Base-by-base conservation (phyloP, 2,888 invertebrate genomes). In the Ellobium chinense region DNA sequence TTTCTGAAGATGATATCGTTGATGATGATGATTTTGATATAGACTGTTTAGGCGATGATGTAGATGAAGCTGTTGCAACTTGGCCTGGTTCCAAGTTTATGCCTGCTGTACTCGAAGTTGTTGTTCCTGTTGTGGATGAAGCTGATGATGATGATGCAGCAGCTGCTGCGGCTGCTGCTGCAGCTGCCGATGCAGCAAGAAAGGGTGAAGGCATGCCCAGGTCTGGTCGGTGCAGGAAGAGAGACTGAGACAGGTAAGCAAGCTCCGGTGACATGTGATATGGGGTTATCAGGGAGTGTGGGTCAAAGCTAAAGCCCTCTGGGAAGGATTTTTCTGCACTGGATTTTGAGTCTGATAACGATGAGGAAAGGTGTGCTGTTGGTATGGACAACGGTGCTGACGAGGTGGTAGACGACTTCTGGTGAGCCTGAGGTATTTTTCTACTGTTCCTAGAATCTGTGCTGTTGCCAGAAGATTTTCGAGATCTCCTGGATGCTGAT, bases 221-320 rank as follows among this genome's bases (percentile, higher is more conserved):
- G 24, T 80, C 75, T 27, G 75, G 80, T 3, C 75, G 80, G 29
- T 80, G 80, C 1, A 80, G 62, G 24, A 80, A 62, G 34, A 80
- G 34, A 12, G 80, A 80, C 62, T 80, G 80, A 21, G 80, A 80
- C 69, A 80, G 62, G 56, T 80, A 80, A 21, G 75, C 75, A 21
- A 80, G 63, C 24, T 80, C 80, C 34, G 80, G 80, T 3, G 80
- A 75, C 74, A 80, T 58, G 34, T 80, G 80, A 37, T 80, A 80
- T 0, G 80, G 80, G 12, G 75, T 75, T 24, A 80, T 80, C 34
- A 80, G 21, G 31, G 75, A 39, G 34, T 75, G 68, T 27, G 80
- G 80, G 63, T 80, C 80, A 62, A 75, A 79, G 21, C 62, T 54
- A 29, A 77, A 39, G 7, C 18, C 37, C 46, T 37, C 77, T 24